Evolutionary conservation across 1,140 invertebrate genomes (phyloP), one percentile per base, ranked within the genome.

Genomic region (Anagrus nilaparvatae): DNA sequence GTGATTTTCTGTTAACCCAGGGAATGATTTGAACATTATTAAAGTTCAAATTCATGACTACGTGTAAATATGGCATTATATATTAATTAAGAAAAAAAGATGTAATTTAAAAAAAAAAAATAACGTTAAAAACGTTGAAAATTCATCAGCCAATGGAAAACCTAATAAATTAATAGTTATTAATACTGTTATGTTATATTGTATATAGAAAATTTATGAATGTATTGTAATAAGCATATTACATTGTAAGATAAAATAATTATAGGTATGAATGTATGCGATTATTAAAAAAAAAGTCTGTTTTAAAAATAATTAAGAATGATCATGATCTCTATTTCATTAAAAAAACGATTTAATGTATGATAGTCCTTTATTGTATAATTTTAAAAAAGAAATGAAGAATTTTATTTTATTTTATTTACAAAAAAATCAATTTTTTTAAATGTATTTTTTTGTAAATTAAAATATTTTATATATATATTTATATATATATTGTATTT

Each of bases 1-100:
- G 59, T 63, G 56, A 59, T 63, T 59, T 67, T 56, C 35, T 41
- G 55, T 64, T 61, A 49, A 66, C 61, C 62, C 60, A 65, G 62
- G 57, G 57, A 67, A 66, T 67, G 55, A 53, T 63, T 65, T 51
- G 58, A 64, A 65, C 54, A 61, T 63, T 54, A n/a, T n/a, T 64
- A 63, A 64, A 51, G 41, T 46, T 46, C 38, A 33, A 46, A 40
- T 35, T 46, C 10, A 46, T 29, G 34, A 42, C 27, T 21, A 37
- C 34, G 18, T 46, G 44, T 46, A 46, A 23, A 43, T 39, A 46
- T 27, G 32, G 23, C 32, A 44, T 41, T 43, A 47, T 27, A 36
- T 44, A 44, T 46, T 33, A 44, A 40, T 35, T 36, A 40, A 30
- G 21, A 16, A 33, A 23, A n/a, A 4, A 29, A n/a, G n/a, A n/a